Evolutionary conservation across 92 coral and sea anemone species (phyloP), one percentile per base, ranked within the genome.

Genomic region (Bergia puertoricense): DNA sequence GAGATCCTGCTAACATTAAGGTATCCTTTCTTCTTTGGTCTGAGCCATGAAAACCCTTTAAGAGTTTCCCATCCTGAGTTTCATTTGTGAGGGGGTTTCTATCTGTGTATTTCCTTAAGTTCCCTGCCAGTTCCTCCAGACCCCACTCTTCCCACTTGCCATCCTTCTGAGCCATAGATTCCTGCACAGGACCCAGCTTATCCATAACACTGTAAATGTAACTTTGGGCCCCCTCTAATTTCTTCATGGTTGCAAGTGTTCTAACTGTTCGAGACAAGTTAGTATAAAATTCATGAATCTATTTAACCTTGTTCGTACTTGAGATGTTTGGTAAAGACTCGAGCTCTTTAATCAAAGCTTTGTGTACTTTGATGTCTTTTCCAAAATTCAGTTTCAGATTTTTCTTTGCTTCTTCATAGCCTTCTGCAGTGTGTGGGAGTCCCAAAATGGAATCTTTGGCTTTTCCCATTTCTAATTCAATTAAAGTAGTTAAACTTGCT

Each of bases 91-190:
- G 9, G 42, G 91, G 92, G 36, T 82, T 91, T 77, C 90, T 83
- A 23, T 89, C 84, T 50, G 88, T 89, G 80, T 89, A 93, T 68
- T 77, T 93, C 41, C 89, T 65, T 14, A 89, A 69, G 75, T 89
- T 89, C 36, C 86, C 94, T 4, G 89, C 90, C 16, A 91, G 94
- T n/a, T 89, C 81, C 48, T 89, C 89, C 45, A 89, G 59, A 2
- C 85, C 77, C 92, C 90, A 89, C 20, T 84, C 85, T 77, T 90
- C 88, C 95, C 94, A 93, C 40, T 93, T 66, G 88, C 91, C 92
- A 41, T 93, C 92, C 62, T 89, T 86, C 45, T 82, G 96, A 4
- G 75, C 90, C 57, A 89, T 57, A 43, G 59, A 62, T 43, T 85
- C 89, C 76, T 89, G 66, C 10, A 76, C 93, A 0, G 90, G 90